Evolutionary conservation across 2,113 vertebrate genomes (phyloP).

Genomic region (Tylochromis polylepis): DNA sequence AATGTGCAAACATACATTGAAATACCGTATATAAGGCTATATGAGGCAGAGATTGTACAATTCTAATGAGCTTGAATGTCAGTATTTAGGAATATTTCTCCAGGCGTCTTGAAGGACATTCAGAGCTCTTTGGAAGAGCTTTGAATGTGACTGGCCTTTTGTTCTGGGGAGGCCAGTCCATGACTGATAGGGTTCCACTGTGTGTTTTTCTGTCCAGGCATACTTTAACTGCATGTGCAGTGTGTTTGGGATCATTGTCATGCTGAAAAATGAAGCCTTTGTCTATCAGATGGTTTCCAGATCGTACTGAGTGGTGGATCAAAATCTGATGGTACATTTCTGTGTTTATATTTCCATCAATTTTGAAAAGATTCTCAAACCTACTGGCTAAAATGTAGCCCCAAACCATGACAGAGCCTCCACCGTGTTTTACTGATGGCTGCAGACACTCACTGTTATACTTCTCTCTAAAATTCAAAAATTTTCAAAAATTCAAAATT

Average conservation of each 20-base stretch:
- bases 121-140: fast-evolving
- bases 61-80: too few relatives aligned
- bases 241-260: not conserved
- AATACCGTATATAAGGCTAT: too few relatives aligned
- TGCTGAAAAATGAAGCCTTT: not conserved
- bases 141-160: not conserved
- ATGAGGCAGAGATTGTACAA: too few relatives aligned
- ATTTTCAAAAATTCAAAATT: not conserved
- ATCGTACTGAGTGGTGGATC: not conserved
- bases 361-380: not conserved
- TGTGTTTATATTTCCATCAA: not conserved
- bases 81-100: too few relatives aligned
- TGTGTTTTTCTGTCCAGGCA: not conserved
- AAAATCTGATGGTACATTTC: not conserved
- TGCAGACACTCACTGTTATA: not conserved
- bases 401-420: not conserved
- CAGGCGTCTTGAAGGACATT: not conserved
- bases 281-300: not conserved
- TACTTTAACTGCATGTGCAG: not conserved
- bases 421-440: not conserved
- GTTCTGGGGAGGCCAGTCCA: not conserved
- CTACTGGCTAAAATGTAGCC: not conserved
- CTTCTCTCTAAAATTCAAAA: not conserved
- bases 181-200: not conserved
- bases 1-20: too few relatives aligned